Evolutionary conservation across 2,888 invertebrate species (phyloP).

Genomic region (Drosophila paranaensis): DNA sequence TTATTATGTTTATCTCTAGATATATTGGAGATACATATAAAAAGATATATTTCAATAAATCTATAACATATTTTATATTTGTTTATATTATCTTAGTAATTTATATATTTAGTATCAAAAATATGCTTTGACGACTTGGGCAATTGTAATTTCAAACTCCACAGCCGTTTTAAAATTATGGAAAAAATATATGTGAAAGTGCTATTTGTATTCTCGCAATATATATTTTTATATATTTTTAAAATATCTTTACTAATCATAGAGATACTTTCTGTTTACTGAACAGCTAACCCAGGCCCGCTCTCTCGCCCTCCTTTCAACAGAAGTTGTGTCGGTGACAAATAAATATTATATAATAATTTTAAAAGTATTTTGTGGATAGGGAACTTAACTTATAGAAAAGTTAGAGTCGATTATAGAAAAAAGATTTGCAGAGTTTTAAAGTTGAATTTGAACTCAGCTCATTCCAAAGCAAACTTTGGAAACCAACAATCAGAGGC

Average conservation of each 20-base stretch:
- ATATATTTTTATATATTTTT: neutral
- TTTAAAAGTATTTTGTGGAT: neutral
- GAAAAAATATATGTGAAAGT: neutral
- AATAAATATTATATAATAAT: neutral
- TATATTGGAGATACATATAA: no score
- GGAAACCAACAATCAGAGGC: neutral
- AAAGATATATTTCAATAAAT: no score
- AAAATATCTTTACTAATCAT: neutral
- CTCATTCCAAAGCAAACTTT: neutral
- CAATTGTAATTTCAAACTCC: neutral
- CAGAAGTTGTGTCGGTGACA: neutral
- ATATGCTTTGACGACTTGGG: no score
- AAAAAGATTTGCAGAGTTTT: neutral
- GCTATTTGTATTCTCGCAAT: neutral
- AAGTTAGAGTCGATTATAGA: neutral
- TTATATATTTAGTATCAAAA: no score
- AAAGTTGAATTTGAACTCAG: neutral
- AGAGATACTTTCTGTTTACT: neutral
- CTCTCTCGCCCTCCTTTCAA: neutral
- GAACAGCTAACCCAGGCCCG: neutral
- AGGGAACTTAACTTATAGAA: neutral
- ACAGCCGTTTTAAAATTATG: neutral
- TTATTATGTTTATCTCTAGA: no score
- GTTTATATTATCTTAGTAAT: no score
- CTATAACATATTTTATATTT: no score